These are phyloP conservation scores for Aplochiton taeniatus DNA, from an alignment of 2,797 vertebrate genomes.

Conservation along the genomic window DNA sequence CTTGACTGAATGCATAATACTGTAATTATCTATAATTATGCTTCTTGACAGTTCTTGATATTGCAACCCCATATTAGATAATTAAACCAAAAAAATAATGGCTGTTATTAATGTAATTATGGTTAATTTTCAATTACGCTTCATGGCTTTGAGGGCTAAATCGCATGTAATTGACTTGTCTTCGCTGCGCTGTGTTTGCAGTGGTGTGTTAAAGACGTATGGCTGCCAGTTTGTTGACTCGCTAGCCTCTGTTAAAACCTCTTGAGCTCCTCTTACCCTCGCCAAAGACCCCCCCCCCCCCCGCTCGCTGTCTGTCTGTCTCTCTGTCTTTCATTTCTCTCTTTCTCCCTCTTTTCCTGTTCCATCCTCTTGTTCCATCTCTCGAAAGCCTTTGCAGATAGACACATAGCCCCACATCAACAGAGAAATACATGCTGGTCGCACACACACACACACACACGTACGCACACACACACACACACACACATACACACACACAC, in stretches of 20 bases:
- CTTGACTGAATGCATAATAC: conserved; percentile 1
- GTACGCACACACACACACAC: background rate
- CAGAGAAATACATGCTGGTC: no score
- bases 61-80: background rate
- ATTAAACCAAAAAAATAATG: conserved; percentile 11
- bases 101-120: background rate
- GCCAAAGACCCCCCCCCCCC: background rate
- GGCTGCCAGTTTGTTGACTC: background rate
- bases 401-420: no score
- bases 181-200: background rate
- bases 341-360: background rate
- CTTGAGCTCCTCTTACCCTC: conserved; percentile 4
- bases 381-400: no score
- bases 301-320: background rate
- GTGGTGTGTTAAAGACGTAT: background rate
- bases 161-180: conserved; percentile 7
- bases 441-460: conserved; percentile 10
- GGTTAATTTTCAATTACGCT: background rate
- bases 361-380: no score
- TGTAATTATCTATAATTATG: conserved; percentile 6
- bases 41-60: background rate
- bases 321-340: background rate
- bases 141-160: background rate
- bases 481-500: background rate
- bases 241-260: conserved; percentile 6